Conservation (phyloP, 2,797 vertebrate species). For the Anabas testudineus region DNA sequence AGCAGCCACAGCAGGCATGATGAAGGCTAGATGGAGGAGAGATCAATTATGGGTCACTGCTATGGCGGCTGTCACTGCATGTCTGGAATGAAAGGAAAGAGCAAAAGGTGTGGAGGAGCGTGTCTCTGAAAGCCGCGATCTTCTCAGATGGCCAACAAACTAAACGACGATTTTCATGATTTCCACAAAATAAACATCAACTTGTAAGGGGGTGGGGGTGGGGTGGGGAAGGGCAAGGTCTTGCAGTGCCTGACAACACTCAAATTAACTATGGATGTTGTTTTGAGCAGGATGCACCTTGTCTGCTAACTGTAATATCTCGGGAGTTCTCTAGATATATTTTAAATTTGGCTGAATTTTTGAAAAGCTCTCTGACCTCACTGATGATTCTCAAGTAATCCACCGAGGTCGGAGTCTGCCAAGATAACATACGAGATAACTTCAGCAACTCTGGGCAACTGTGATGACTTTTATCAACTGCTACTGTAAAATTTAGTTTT, state of each 20-base stretch:
- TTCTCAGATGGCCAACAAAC: slow-evolving; percentile 27
- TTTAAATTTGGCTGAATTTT: neutral
- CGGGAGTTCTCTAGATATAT: neutral
- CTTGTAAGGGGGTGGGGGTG: too few species aligned
- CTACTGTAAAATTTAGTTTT: slow-evolving; percentile 17
- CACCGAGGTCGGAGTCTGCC: neutral
- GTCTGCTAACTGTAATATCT: neutral
- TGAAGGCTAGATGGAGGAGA: slow-evolving; percentile 37
- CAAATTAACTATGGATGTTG: neutral
- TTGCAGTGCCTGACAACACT: neutral
- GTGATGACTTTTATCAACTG: slow-evolving; percentile 29
- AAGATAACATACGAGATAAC: neutral
- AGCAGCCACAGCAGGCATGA: slow-evolving; percentile 32
- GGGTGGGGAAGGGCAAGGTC: neutral
- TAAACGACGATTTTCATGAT: slow-evolving; percentile 19
- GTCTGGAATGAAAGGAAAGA: slow-evolving; percentile 31
- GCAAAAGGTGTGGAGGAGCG: slow-evolving; percentile 7
- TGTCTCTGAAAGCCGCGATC: slow-evolving; percentile 18
- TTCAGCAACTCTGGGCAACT: slow-evolving; percentile 18
- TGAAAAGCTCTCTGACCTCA: neutral
- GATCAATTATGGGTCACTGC: slow-evolving; percentile 49
- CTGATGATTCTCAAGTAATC: slow-evolving; percentile 8
- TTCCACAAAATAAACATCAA: slow-evolving; percentile 34
- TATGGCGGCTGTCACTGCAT: slow-evolving; percentile 37
- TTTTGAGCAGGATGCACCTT: slow-evolving; percentile 6